These are phyloP conservation scores for Hirtodrosophila trivittata DNA, from an alignment of 2,888 invertebrate species.

Conservation along the genomic window DNA sequence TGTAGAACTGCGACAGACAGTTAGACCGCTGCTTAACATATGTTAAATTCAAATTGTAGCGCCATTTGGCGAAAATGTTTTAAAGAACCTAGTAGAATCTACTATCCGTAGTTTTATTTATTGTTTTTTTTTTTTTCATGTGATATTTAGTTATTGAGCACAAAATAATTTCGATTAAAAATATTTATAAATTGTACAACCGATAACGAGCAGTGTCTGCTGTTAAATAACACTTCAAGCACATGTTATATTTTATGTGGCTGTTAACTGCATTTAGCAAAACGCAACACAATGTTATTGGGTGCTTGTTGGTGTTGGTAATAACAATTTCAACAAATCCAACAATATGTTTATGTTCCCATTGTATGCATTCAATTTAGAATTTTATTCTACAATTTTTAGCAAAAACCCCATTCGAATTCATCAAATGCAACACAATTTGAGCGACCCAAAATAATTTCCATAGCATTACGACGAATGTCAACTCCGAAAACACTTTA, in stretches of 20 bases:
- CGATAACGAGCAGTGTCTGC: not conserved
- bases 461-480: constrained; percentile 52
- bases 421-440: constrained; percentile 45
- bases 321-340: constrained; percentile 61
- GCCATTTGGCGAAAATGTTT: too few relatives aligned
- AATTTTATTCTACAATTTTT: constrained; percentile 50
- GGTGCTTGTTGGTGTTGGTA: constrained; percentile 74
- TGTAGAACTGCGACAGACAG: too few relatives aligned
- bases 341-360: constrained; percentile 44
- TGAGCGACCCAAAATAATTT: constrained; percentile 72
- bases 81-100: too few relatives aligned
- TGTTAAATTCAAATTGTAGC: too few relatives aligned
- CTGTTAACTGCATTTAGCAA: constrained; percentile 16
- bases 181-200: not conserved
- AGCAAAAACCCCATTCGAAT: constrained; percentile 58
- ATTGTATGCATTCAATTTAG: constrained; percentile 39
- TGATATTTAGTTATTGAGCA: too few relatives aligned
- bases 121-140: too few relatives aligned
- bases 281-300: constrained; percentile 52
- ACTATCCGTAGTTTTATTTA: too few relatives aligned
- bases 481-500: constrained; percentile 76
- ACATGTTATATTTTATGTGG: constrained; percentile 7
- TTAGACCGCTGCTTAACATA: too few relatives aligned
- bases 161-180: not conserved
- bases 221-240: constrained; percentile 13